Evolutionary conservation across 2,888 invertebrate genomes (phyloP), one percentile per base, ranked within the genome.

Genomic region (Penaeus monodon): DNA sequence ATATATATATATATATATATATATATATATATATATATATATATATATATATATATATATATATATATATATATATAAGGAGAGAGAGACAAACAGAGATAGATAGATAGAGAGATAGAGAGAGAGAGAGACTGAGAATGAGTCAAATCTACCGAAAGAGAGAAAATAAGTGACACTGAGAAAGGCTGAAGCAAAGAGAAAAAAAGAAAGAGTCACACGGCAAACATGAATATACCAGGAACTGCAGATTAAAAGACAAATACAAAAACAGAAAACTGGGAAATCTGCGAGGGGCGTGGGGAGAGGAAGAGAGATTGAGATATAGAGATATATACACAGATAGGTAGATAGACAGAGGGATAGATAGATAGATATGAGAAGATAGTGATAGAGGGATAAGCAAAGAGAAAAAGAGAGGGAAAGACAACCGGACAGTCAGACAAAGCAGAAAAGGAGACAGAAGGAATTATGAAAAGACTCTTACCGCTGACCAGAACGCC

Each of bases 281-380:
- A 70, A 29, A 70, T 70, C 27, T 70, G 70, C 10, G 70, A 49
- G 29, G 44, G 49, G 38, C n/a, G 27, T n/a, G 49, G 73, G 27
- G 81, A 57, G 70, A 68, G 70, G 68, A 49, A 65, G 70, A 44
- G 73, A 73, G 70, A 68, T 44, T 22, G 81, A 81, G 66, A 64
- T 29, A 65, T 64, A 80, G 57, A 33, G 2, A 65, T 27, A 64
- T 22, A 80, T 27, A 64, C 3, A 49, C 3, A 29, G 80, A 64
- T 3, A 7, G 68, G 38, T 33, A 38, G 33, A 66, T 0, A 68
- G 81, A 65, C 24, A 70, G 73, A 82, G 74, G 63, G 64, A 74
- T 70, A 82, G 73, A 57, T 27, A 68, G 73, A 73, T 70, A 73
- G 57, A 73, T 49, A 82, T 70, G 49, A 57, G 63, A 64, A 84